A percentile compares a stretch with the other conserved stretches of the same genome.
Evolutionary conservation across 2,113 vertebrate genomes (phyloP).

Genomic region (Columbina picui): DNA sequence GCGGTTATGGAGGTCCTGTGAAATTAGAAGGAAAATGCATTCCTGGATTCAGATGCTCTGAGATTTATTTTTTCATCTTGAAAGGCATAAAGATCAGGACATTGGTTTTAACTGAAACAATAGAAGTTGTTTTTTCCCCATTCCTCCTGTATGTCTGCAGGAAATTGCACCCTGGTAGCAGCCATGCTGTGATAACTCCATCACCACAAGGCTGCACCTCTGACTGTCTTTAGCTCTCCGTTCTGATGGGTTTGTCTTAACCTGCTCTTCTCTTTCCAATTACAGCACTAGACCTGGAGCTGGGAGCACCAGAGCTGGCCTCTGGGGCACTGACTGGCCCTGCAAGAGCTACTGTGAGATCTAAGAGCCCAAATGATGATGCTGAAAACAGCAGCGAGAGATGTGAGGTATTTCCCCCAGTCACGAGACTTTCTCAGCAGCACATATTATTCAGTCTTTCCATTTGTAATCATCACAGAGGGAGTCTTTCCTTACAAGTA

Average conservation of each 20-base stretch:
- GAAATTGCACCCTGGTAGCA: neutral
- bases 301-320: neutral
- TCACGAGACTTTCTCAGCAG: neutral
- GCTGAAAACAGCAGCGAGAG: neutral
- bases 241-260: neutral
- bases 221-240: neutral
- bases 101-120: neutral
- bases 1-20: neutral
- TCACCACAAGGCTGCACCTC: accelerated
- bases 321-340: accelerated
- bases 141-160: neutral
- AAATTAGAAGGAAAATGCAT: neutral
- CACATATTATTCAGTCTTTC: neutral
- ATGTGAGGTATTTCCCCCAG: neutral
- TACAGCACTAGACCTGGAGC: neutral
- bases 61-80: neutral
- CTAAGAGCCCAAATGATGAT: neutral
- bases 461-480: neutral
- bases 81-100: neutral
- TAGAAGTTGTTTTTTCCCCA: neutral
- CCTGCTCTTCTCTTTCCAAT: neutral
- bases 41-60: neutral
- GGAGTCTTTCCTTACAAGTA: neutral
- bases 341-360: accelerated
- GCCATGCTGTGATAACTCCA: neutral